These are phyloP conservation scores for Acronicta psi DNA, from an alignment of 2,888 invertebrate genomes.

Conservation along the genomic window DNA sequence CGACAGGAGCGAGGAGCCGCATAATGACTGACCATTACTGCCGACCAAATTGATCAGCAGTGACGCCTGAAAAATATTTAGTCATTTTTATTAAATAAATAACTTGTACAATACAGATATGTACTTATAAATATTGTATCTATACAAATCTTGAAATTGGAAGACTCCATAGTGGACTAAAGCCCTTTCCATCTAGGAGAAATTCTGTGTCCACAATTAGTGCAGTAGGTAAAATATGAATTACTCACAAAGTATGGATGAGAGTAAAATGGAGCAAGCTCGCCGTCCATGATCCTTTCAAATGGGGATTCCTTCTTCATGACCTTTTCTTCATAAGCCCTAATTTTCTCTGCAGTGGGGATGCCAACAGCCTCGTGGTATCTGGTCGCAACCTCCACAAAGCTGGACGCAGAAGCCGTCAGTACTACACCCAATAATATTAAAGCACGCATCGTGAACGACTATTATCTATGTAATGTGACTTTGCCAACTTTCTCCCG, in stretches of 20 bases:
- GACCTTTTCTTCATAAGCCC: conserved; percentile 60
- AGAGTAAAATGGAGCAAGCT: conserved; percentile 57
- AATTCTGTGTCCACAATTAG: too few species aligned
- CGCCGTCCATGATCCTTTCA: conserved; percentile 71
- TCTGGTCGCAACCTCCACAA: conserved; percentile 49
- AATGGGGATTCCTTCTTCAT: neutral
- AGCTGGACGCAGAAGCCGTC: conserved; percentile 51
- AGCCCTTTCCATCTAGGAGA: too few species aligned
- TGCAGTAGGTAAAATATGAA: neutral
- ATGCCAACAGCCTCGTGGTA: conserved; percentile 74
- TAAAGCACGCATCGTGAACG: conserved; percentile 59
- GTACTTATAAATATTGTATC: too few species aligned
- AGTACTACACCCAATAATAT: conserved; percentile 52
- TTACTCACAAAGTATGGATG: conserved; percentile 70
- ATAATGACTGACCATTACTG: conserved; percentile 64
- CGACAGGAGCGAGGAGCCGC: conserved; percentile 69
- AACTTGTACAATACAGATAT: too few species aligned
- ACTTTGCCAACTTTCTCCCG: too few species aligned
- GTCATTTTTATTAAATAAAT: too few species aligned
- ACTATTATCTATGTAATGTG: too few species aligned
- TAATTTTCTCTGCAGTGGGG: conserved; percentile 69
- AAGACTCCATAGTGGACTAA: too few species aligned
- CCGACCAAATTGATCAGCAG: conserved; percentile 67
- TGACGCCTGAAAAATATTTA: conserved; percentile 68
- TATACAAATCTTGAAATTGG: too few species aligned